Percentiles rank a stretch among this genome's conserved stretches.
These are phyloP conservation scores for Reinhardtius hippoglossoides DNA, from an alignment of 2,113 vertebrate genomes.

Conservation along the genomic window DNA sequence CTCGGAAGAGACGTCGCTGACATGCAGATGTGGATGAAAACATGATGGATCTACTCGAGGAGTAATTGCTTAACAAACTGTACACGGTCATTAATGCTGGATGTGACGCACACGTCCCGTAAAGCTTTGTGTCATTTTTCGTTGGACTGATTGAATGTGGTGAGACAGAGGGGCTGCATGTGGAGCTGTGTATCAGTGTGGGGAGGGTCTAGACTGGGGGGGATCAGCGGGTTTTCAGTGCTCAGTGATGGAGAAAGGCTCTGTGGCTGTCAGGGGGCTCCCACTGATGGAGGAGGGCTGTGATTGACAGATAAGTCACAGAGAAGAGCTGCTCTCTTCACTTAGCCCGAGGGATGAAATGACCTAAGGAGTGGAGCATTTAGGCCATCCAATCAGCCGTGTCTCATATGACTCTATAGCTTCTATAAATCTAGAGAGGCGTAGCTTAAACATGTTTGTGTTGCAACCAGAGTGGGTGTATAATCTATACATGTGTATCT, in stretches of 20 bases:
- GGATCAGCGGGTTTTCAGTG: conserved; percentile 69
- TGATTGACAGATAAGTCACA: conserved; percentile 70
- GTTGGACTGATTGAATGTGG: conserved; percentile 26
- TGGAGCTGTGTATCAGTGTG: conserved; percentile 3
- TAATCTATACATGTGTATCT: conserved; percentile 34
- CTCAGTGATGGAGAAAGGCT: conserved; percentile 76
- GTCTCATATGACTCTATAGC: conserved; percentile 6
- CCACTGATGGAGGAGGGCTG: conserved; percentile 57
- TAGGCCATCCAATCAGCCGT: conserved; percentile 24
- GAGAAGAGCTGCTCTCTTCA: conserved; percentile 39
- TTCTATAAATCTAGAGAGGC: neutral
- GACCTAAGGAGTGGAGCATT: conserved; percentile 38
- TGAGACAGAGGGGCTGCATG: conserved; percentile 21
- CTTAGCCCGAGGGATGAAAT: conserved; percentile 38
- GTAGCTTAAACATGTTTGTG: neutral
- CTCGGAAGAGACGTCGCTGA: conserved; percentile 36
- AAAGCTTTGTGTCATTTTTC: conserved; percentile 18
- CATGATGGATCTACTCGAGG: conserved; percentile 32
- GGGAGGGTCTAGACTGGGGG: conserved; percentile 58
- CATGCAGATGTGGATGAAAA: conserved; percentile 35
- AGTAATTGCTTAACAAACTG: conserved; percentile 48
- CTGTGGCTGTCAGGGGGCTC: conserved; percentile 53
- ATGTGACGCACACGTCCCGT: conserved; percentile 24
- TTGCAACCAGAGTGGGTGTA: neutral
- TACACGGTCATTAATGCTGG: conserved; percentile 16